A percentile compares a stretch with the other conserved stretches of the same genome.
Conservation (phyloP, 2,888 invertebrate genomes). For the Megastigmus dorsalis region DNA sequence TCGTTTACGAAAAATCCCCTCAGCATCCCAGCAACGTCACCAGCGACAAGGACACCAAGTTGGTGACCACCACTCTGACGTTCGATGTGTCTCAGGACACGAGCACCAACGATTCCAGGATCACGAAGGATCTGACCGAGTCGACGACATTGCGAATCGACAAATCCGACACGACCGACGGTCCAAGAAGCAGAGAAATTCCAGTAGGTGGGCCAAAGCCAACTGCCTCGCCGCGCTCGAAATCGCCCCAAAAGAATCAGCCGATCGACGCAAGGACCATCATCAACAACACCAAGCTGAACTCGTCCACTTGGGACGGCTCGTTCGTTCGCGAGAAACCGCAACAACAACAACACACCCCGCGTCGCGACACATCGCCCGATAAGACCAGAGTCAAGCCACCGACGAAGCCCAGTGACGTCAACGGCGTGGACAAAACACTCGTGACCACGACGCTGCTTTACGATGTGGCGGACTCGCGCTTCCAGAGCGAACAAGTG, state of each 20-base stretch:
- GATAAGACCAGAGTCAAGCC: slow-evolving; percentile 65
- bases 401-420: slow-evolving; percentile 68
- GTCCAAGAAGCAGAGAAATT: too few relatives aligned
- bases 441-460: slow-evolving; percentile 29
- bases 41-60: not conserved
- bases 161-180: not conserved
- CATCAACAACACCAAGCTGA: slow-evolving; percentile 26
- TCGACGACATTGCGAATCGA: not conserved
- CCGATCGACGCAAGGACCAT: not conserved
- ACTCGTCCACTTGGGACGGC: slow-evolving; percentile 76
- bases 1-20: slow-evolving; percentile 15
- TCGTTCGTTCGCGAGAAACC: slow-evolving; percentile 77
- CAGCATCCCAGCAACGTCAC: not conserved
- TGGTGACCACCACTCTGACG: slow-evolving; percentile 12
- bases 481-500: not conserved
- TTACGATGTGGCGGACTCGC: slow-evolving; percentile 53
- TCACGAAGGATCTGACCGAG: slow-evolving; percentile 3
- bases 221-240: slow-evolving; percentile 1
- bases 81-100: slow-evolving; percentile 9
- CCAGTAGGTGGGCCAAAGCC: slow-evolving; percentile 14
- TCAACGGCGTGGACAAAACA: slow-evolving; percentile 65
- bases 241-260: slow-evolving; percentile 19
- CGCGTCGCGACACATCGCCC: not conserved
- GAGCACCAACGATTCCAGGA: not conserved
- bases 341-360: not conserved